phyloP scores from a whole-genome alignment of 2,113 vertebrate genomes.

The Ceratotherium simum region DNA sequence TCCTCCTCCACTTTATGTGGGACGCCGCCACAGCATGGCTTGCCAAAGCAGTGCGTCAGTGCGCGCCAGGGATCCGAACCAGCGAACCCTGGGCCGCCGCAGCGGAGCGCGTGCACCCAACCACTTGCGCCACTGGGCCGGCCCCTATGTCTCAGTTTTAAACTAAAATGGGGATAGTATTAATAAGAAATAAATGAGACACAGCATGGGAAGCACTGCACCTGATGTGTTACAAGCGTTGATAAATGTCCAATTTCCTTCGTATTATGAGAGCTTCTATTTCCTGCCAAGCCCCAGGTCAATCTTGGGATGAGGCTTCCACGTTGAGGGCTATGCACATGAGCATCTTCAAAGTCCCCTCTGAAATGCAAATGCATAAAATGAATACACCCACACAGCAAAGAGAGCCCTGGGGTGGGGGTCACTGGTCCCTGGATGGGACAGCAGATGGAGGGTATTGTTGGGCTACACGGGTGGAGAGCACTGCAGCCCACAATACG shows the following conservation, averaged over 20 bases:
- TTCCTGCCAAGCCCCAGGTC: background rate
- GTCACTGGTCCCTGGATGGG: background rate
- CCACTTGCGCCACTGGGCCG: too few relatives aligned
- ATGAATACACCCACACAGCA: background rate
- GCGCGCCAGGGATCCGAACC: too few relatives aligned
- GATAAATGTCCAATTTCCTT: background rate
- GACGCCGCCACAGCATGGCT: too few relatives aligned
- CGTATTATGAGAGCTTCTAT: background rate
- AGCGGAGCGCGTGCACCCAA: too few relatives aligned
- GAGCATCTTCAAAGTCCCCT: background rate
- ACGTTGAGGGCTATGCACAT: rapidly evolving
- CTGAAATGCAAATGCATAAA: background rate
- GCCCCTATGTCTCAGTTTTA: background rate
- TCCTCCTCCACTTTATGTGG: too few relatives aligned
- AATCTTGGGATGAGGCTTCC: background rate
- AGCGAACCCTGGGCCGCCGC: too few relatives aligned
- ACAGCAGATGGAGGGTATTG: background rate
- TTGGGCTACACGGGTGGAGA: background rate
- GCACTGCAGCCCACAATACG: background rate
- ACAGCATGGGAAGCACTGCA: rapidly evolving
- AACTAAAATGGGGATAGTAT: background rate
- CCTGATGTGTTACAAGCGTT: background rate
- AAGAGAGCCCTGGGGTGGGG: background rate
- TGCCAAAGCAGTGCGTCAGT: too few relatives aligned
- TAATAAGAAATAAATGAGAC: background rate